A percentile compares a stretch with the other conserved stretches of the same genome.
Evolutionary conservation across 2,888 invertebrate species (phyloP).

Genomic region (Eucera pruinosa): DNA sequence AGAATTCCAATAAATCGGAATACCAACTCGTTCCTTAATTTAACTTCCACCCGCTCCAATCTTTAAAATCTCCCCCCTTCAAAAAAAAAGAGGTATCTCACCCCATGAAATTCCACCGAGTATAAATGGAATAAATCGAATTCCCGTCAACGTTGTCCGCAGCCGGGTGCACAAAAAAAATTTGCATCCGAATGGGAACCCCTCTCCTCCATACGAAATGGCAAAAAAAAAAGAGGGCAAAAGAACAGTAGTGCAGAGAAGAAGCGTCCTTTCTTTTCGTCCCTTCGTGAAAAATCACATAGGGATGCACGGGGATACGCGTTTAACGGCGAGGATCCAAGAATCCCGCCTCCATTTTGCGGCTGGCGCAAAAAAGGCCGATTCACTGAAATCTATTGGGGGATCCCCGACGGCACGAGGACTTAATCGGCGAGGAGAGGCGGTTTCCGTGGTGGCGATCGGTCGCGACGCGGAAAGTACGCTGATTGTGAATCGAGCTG

Average conservation of each 20-base stretch:
- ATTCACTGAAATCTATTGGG: slow-evolving; percentile 40
- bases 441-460: slow-evolving; percentile 67
- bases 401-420: slow-evolving; percentile 27
- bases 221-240: background rate
- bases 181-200: slow-evolving; percentile 53
- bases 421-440: slow-evolving; percentile 54
- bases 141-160: slow-evolving; percentile 29
- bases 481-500: slow-evolving; percentile 81
- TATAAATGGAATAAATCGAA: slow-evolving; percentile 47
- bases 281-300: background rate
- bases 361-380: slow-evolving; percentile 3
- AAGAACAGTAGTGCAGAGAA: slow-evolving; percentile 3
- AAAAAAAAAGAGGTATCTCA: no score
- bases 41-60: background rate
- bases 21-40: background rate
- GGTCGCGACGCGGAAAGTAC: slow-evolving; percentile 71
- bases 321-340: slow-evolving; percentile 14
- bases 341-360: background rate
- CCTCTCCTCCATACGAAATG: slow-evolving; percentile 1
- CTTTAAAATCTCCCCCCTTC: background rate
- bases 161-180: slow-evolving; percentile 10
- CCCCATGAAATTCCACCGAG: slow-evolving; percentile 25
- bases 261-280: background rate
- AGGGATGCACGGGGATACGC: slow-evolving; percentile 9
- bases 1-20: slow-evolving; percentile 17